These are phyloP conservation scores for Brachyptera putata DNA, from an alignment of 2,888 invertebrate genomes.

Conservation along the genomic window DNA sequence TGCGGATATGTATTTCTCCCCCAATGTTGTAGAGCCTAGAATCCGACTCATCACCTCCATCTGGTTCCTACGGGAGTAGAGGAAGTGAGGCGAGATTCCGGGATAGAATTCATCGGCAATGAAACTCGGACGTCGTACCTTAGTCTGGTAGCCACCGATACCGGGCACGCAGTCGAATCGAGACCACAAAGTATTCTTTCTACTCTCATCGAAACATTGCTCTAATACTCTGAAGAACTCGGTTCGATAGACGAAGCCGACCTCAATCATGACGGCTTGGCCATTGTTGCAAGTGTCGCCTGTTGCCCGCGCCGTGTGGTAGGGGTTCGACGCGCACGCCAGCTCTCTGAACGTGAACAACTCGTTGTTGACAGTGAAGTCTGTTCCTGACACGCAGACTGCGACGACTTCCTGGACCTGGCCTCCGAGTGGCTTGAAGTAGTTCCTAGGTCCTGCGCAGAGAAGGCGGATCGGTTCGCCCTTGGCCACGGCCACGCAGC, in stretches of 20 bases:
- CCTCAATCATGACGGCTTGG: constrained; percentile 48
- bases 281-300: constrained; percentile 44
- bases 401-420: not conserved
- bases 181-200: constrained; percentile 52
- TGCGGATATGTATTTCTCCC: constrained; percentile 11
- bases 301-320: constrained; percentile 46
- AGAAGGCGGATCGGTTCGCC: constrained; percentile 21
- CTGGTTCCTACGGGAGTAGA: constrained; percentile 38
- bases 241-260: constrained; percentile 52
- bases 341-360: constrained; percentile 44
- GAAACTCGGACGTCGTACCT: constrained; percentile 50
- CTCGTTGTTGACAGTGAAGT: constrained; percentile 25
- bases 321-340: constrained; percentile 46
- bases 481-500: not conserved
- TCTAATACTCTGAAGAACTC: constrained; percentile 48
- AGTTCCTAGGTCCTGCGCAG: constrained; percentile 23
- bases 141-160: constrained; percentile 49
- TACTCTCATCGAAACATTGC: constrained; percentile 53
- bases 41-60: constrained; percentile 15
- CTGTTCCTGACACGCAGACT: constrained; percentile 22
- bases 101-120: constrained; percentile 51
- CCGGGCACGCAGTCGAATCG: constrained; percentile 48
- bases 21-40: constrained; percentile 24
- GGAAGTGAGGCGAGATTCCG: constrained; percentile 40
- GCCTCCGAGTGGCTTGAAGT: not conserved